Evolutionary conservation across 1,140 invertebrate genomes (phyloP).

Genomic region (Popillia japonica): DNA sequence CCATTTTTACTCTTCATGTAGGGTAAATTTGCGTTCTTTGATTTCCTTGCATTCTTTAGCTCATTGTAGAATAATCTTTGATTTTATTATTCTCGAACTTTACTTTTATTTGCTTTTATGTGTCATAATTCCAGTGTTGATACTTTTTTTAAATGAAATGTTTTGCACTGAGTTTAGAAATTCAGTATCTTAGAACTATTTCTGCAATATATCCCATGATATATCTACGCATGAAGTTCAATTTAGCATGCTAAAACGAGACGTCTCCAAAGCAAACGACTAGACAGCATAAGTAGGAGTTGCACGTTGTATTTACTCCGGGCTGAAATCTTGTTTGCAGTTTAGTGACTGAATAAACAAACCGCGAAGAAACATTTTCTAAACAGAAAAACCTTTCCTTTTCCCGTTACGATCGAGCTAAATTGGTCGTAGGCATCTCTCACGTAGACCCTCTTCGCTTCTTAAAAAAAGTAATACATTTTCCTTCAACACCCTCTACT

Average conservation of each 20-base stretch:
- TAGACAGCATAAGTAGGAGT: background rate
- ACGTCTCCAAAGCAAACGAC: background rate
- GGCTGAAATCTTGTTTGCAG: slow-evolving; percentile 19
- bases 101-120: too few relatives aligned
- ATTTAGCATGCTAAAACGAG: background rate
- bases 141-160: too few relatives aligned
- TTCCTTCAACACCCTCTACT: background rate
- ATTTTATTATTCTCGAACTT: too few relatives aligned
- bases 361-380: slow-evolving; percentile 25
- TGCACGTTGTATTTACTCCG: slow-evolving; percentile 22
- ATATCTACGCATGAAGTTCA: background rate
- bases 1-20: too few relatives aligned
- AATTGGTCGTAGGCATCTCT: background rate
- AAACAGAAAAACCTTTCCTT: slow-evolving; percentile 25
- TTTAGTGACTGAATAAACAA: slow-evolving; percentile 26
- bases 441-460: background rate
- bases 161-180: too few relatives aligned
- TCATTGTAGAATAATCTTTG: too few relatives aligned
- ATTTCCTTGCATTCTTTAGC: too few relatives aligned
- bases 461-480: slow-evolving; percentile 11
- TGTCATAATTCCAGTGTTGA: too few relatives aligned
- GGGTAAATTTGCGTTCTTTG: too few relatives aligned
- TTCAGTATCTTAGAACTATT: too few relatives aligned
- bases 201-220: too few relatives aligned
- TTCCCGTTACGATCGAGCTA: slow-evolving; percentile 6